Base-by-base conservation (phyloP, 2,113 vertebrate species). In the Solea solea region DNA sequence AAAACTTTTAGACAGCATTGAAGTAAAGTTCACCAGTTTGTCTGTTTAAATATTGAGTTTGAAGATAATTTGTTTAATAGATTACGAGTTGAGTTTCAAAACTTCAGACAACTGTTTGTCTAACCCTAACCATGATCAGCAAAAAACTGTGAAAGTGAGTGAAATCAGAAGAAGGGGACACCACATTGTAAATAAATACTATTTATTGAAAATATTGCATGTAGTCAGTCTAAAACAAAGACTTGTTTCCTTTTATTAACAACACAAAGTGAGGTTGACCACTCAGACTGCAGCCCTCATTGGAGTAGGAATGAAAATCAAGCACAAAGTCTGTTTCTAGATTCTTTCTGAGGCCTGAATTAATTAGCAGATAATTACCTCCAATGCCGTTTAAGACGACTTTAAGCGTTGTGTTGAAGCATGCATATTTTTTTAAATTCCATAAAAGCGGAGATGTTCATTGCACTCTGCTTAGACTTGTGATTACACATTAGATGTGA, bases 161-260 rank as follows among this genome's bases (percentile, higher is more conserved):
- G 5, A 34, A 34, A 34, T 34, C 34, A 34, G 34, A 34, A 34
- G 34, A 34, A 4, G 34, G 34, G 1, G 34, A 34, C 34, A 34
- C 34, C 34, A 34, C 34, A 34, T 59, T 88, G 81, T 91, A 92
- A 94, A 94, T 93, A 94, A 94, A 94, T 94, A 94, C 74, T 83
- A 88, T 94, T 91, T 94, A 94, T 93, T 95, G 88, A 94, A 95
- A 95, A 92, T 90, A 90, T 84, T 81, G 84, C 72, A 89, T 87
- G 88, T 90, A 73, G 84, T 85, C 76, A 75, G 85, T 90, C 79
- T 90, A 83, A 84, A 88, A 86, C 87, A 86, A 82, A 82, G 80
- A 78, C 70, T 72, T 59, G 59, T 72, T 88, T 82, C 79, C 3
- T 72, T 86, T 82, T 85, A 71, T 76, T 63, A 83, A 85, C 85